phyloP scores from a whole-genome alignment of 2,888 invertebrate species.

The Hipparchia semele region DNA sequence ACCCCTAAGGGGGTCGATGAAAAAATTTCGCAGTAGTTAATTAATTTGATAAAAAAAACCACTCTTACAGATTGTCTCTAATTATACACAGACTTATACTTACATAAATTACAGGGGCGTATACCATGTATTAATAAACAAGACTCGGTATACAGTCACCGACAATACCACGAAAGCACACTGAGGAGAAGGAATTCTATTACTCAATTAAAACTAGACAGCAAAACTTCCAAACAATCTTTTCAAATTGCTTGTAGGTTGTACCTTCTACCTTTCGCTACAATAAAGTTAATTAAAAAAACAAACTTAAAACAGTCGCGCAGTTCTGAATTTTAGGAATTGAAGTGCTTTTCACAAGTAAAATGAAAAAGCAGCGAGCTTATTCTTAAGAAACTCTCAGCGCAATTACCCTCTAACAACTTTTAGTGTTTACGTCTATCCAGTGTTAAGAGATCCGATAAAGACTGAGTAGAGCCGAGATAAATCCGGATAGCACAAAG shows the following conservation, averaged over 20 bases:
- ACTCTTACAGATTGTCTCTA: too few species aligned
- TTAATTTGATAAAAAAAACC: too few species aligned
- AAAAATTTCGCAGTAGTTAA: too few species aligned
- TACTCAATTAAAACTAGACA: conserved; percentile 10
- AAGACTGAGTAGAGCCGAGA: background rate
- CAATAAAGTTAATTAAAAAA: conserved; percentile 17
- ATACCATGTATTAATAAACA: too few species aligned
- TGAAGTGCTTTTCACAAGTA: conserved; percentile 13
- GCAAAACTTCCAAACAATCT: conserved; percentile 7
- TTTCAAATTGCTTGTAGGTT: conserved; percentile 5
- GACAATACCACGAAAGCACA: too few species aligned
- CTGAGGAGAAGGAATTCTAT: background rate
- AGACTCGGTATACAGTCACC: too few species aligned
- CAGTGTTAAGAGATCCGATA: background rate
- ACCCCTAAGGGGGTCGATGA: too few species aligned
- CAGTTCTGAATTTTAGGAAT: conserved; percentile 8
- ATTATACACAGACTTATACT: too few species aligned
- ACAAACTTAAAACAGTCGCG: conserved; percentile 9
- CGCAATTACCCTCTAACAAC: conserved; percentile 14
- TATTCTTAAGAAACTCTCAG: conserved; percentile 8
- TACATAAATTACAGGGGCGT: too few species aligned
- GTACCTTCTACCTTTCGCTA: background rate
- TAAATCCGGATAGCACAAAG: background rate
- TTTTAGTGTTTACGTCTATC: conserved; percentile 8
- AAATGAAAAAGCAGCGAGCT: conserved; percentile 18